These are phyloP conservation scores for Myanophis thanlyinensis DNA, from an alignment of 2,113 vertebrate genomes.

Conservation along the genomic window DNA sequence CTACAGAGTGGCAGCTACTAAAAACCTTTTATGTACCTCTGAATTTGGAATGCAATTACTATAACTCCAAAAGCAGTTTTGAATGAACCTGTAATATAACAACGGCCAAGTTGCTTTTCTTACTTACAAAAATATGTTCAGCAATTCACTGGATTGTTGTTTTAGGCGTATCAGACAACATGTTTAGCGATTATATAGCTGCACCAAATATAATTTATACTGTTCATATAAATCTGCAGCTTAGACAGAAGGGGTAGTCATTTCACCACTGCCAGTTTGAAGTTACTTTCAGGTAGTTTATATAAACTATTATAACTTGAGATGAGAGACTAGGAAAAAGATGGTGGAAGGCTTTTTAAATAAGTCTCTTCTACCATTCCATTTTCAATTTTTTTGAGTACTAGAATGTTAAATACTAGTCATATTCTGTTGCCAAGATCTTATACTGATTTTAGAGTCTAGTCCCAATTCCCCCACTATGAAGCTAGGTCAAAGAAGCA, in stretches of 20 bases:
- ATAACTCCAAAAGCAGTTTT: neutral
- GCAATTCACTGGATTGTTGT: neutral
- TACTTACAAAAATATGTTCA: neutral
- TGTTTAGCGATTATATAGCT: neutral
- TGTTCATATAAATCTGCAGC: neutral
- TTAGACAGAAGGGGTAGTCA: neutral
- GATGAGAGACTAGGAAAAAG: neutral
- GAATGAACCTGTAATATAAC: neutral
- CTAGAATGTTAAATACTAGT: neutral
- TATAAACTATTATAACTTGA: neutral
- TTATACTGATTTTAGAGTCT: neutral
- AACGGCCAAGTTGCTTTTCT: neutral
- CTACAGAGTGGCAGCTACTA: neutral
- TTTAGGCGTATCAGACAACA: neutral
- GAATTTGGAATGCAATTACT: neutral
- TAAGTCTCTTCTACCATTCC: neutral
- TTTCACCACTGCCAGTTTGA: neutral
- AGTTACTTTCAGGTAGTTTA: neutral
- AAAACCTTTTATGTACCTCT: neutral
- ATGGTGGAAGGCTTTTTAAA: neutral
- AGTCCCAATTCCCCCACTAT: neutral
- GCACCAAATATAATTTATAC: neutral
- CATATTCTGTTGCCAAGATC: neutral
- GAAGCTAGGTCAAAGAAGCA: neutral
- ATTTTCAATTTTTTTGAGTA: neutral